Evolutionary conservation across 2,888 invertebrate species (phyloP).

Genomic region (Hyppa rectilinea): DNA sequence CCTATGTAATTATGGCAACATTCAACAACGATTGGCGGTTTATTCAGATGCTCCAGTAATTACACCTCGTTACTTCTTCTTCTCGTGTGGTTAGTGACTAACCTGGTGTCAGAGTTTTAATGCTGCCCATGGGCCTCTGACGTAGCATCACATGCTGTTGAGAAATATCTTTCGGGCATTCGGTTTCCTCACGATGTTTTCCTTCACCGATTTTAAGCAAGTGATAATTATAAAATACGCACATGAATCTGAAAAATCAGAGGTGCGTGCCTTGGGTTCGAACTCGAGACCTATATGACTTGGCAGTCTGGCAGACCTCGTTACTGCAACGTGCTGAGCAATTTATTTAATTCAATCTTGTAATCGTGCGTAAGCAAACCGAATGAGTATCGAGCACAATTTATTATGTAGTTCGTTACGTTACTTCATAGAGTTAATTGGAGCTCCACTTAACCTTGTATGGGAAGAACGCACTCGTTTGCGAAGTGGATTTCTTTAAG

Average conservation of each 20-base stretch:
- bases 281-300: too few relatives aligned
- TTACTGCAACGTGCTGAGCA: constrained; percentile 1
- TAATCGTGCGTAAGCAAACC: constrained; percentile 35
- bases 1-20: neutral
- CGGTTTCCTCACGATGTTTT: too few relatives aligned
- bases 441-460: constrained; percentile 9
- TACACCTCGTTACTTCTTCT: neutral
- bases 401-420: constrained; percentile 32
- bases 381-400: constrained; percentile 11
- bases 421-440: constrained; percentile 29
- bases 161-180: too few relatives aligned
- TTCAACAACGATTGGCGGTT: neutral
- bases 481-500: neutral
- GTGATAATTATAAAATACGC: too few relatives aligned
- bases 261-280: too few relatives aligned
- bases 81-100: too few relatives aligned
- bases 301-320: too few relatives aligned
- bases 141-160: too few relatives aligned
- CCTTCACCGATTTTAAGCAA: too few relatives aligned
- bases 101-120: too few relatives aligned
- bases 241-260: too few relatives aligned
- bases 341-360: constrained; percentile 31
- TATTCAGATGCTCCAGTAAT: neutral
- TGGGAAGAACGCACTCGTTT: neutral
- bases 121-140: too few relatives aligned